These are phyloP conservation scores for Achatina immaculata DNA, from an alignment of 1,140 invertebrate species.

Conservation along the genomic window DNA sequence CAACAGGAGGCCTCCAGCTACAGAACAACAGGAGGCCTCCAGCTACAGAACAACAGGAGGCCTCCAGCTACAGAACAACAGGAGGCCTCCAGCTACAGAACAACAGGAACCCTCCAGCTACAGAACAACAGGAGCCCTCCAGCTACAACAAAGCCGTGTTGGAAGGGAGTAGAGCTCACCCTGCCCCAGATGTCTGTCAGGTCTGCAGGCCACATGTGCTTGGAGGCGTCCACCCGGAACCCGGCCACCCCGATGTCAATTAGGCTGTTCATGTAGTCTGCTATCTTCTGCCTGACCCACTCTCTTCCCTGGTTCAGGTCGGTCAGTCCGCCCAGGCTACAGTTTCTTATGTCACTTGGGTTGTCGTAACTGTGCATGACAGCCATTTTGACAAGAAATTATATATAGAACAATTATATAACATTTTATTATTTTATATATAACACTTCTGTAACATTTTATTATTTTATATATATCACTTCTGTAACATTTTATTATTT, in stretches of 20 bases:
- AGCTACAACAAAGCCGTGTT: background rate
- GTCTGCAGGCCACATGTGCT: slow-evolving; percentile 61
- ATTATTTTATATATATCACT: background rate
- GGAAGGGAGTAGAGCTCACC: slow-evolving; percentile 38
- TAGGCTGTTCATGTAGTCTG: slow-evolving; percentile 64
- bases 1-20: too few relatives aligned
- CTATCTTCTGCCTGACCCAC: slow-evolving; percentile 77
- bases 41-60: too few relatives aligned
- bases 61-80: too few relatives aligned
- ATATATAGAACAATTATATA: too few relatives aligned
- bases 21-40: too few relatives aligned
- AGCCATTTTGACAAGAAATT: too few relatives aligned
- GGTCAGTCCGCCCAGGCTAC: slow-evolving; percentile 79
- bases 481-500: background rate
- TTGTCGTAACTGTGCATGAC: slow-evolving; percentile 74
- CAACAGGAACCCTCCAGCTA: background rate
- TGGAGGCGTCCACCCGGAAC: slow-evolving; percentile 58
- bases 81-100: too few relatives aligned
- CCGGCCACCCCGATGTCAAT: slow-evolving; percentile 85
- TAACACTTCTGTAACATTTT: background rate
- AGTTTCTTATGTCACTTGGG: slow-evolving; percentile 82
- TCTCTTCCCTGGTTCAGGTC: slow-evolving; percentile 80
- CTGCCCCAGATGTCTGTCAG: slow-evolving; percentile 63
- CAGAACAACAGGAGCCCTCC: too few relatives aligned
- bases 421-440: background rate